phyloP scores from a whole-genome alignment of 2,113 vertebrate genomes.

The Aptenodytes forsteri region DNA sequence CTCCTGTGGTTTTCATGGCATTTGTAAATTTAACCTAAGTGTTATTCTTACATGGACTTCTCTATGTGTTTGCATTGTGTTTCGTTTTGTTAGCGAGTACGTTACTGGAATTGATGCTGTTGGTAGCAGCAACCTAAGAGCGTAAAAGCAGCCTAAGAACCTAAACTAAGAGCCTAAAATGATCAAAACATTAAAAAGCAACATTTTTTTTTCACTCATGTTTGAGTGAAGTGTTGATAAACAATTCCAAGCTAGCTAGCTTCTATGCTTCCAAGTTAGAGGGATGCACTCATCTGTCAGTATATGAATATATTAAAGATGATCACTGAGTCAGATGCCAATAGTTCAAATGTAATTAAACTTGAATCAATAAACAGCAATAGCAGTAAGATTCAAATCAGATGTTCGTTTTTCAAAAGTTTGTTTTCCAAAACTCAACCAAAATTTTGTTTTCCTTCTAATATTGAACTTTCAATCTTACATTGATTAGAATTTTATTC shows the following conservation, averaged over 20 bases:
- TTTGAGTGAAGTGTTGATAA: neutral
- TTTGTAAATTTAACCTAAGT: neutral
- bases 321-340: neutral
- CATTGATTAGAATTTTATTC: neutral
- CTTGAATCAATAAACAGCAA: neutral
- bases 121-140: neutral
- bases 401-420: neutral
- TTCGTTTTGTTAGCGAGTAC: neutral
- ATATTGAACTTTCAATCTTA: neutral
- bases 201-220: neutral
- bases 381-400: neutral
- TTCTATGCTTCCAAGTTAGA: neutral
- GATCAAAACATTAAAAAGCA: neutral
- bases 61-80: neutral
- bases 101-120: neutral
- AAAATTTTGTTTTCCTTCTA: neutral
- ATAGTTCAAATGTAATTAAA: neutral
- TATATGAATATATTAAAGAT: neutral
- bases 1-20: neutral
- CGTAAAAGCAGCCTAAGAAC: neutral
- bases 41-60: neutral
- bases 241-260: neutral
- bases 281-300: neutral
- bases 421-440: neutral
- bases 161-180: neutral